Base-by-base conservation (phyloP, 2,113 vertebrate species). In the Prunella himalayana region DNA sequence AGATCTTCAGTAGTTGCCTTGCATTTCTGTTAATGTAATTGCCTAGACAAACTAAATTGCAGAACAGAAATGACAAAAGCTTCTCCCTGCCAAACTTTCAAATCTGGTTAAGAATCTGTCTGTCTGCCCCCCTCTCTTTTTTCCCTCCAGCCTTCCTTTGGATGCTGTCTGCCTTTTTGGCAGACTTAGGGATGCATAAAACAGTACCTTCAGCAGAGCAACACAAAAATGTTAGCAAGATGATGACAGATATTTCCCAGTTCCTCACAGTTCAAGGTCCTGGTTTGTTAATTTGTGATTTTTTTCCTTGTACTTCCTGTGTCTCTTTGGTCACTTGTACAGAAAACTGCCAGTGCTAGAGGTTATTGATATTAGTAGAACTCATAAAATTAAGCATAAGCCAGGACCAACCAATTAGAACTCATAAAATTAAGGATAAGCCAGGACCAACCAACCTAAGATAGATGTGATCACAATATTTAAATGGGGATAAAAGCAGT, bases 21-120 rank as follows among this genome's bases (percentile, higher is more conserved):
- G 80, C 59, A 49, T 94, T 97, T 97, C 95, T 92, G 86, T 80
- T 96, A 90, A 82, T 87, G 72, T 76, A 96, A 95, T 97, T 97
- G 88, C 68, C 61, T 82, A 86, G 82, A 47, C 42, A 94, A 93
- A 65, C 54, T 91, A 95, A 93, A 91, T 70, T 84, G 50, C 85
- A 93, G 94, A 97, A 95, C 61, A 97, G 73, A 96, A 97, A 97
- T 90, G 89, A 86, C 42, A 93, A 95, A 97, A 84, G 49, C 15
- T 71, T 88, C 56, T 97, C 78, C 85, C 86, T 96, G 86, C 81
- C 69, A 95, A 69, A 79, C 65, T 33, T 94, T 61, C 51, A 95
- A 83, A 91, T 83, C 69, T 95, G 37, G 47, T 94, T 89, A 86
- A 68, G 61, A 37, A 83, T 93, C 84, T 94, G 86, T 92, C 12